Percentiles rank a stretch among this genome's conserved stretches.
phyloP scores from a whole-genome alignment of 2,888 invertebrate species.

The Polylopha cassiicola region DNA sequence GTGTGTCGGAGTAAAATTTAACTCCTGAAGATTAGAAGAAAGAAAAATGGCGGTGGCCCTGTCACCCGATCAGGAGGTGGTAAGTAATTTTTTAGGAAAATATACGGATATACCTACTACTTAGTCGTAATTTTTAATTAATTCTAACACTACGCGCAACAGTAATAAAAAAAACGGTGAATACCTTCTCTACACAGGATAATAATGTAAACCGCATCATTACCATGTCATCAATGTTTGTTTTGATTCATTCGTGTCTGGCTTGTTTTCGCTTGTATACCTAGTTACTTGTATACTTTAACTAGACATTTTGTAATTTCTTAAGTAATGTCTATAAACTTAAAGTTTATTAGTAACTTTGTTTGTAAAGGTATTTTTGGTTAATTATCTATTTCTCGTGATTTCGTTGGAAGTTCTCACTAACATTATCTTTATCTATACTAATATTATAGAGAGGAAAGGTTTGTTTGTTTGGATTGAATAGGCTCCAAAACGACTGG shows the following conservation, averaged over 20 bases:
- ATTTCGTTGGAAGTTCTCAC: no score
- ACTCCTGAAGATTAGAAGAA: constrained; percentile 25
- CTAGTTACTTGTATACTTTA: not conserved
- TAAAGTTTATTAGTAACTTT: no score
- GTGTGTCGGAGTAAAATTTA: constrained; percentile 23
- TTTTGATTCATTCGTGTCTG: constrained; percentile 58
- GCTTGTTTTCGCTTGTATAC: constrained; percentile 20
- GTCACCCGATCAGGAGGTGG: constrained; percentile 87
- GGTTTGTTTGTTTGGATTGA: no score
- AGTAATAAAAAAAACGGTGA: no score
- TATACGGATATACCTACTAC: constrained; percentile 20
- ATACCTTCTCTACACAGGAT: constrained; percentile 26
- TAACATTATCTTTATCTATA: no score
- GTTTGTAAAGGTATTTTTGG: no score
- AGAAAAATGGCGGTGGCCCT: constrained; percentile 82
- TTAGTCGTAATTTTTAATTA: constrained; percentile 1
- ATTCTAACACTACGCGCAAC: no score
- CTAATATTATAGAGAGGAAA: no score
- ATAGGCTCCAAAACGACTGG: no score
- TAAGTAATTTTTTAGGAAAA: constrained; percentile 69
- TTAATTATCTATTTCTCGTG: no score
- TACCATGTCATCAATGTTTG: constrained; percentile 74
- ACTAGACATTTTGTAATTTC: no score
- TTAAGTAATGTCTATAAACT: no score
- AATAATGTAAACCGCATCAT: constrained; percentile 44